Evolutionary conservation across 2,113 vertebrate genomes (phyloP).

Genomic region (Scolopax mira): DNA sequence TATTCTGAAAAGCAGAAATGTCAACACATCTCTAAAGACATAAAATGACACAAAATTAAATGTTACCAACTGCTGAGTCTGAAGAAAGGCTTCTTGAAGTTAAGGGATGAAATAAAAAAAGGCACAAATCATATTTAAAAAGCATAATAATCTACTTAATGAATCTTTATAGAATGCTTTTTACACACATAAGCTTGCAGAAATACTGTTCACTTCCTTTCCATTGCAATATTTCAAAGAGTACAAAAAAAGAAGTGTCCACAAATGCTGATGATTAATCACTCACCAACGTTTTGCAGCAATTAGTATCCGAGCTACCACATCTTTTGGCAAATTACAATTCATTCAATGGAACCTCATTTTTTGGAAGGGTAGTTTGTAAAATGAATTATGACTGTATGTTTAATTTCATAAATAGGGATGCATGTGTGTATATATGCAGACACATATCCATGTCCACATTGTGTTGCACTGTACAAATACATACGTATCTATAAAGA

Average conservation of each 20-base stretch:
- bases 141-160: background rate
- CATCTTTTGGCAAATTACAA: background rate
- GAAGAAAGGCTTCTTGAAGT: slow-evolving; percentile 32
- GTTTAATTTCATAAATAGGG: background rate
- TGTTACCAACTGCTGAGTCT: slow-evolving; percentile 69
- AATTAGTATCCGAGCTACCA: background rate
- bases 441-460: background rate
- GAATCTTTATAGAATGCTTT: background rate
- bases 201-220: background rate
- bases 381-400: background rate
- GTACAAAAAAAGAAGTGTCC: background rate
- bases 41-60: slow-evolving; percentile 73
- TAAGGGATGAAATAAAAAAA: slow-evolving; percentile 28
- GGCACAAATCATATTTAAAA: background rate
- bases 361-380: background rate
- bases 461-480: fast-evolving
- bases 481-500: background rate
- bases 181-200: background rate
- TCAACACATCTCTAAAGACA: slow-evolving; percentile 72
- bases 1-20: slow-evolving; percentile 70
- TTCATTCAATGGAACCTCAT: background rate
- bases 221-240: background rate
- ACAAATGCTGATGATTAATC: background rate
- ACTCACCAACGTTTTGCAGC: background rate
- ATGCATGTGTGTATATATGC: too few species aligned